Conservation (phyloP, 1,140 invertebrate species). For the Belonocnema kinseyi region DNA sequence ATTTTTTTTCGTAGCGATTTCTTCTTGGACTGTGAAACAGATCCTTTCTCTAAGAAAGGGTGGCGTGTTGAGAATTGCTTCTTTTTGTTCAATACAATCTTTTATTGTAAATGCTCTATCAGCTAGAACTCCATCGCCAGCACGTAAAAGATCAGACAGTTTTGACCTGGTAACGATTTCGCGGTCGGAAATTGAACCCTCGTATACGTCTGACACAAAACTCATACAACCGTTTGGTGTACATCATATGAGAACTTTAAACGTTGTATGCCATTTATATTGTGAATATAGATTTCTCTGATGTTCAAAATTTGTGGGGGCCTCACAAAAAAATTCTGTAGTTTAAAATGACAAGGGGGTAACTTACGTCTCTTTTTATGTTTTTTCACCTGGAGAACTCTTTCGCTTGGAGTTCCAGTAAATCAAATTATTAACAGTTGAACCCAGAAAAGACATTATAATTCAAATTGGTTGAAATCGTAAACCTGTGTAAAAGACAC, state of each 20-base stretch:
- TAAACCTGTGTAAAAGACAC: too few relatives aligned
- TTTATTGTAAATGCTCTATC: constrained; percentile 46
- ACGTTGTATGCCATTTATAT: too few relatives aligned
- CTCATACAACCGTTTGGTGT: too few relatives aligned
- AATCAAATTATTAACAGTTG: constrained; percentile 11
- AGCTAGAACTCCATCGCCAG: constrained; percentile 43
- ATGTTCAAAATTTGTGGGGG: constrained; percentile 48
- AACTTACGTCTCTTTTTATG: constrained; percentile 20
- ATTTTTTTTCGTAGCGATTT: too few relatives aligned
- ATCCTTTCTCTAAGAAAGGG: constrained; percentile 47
- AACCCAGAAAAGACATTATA: constrained; percentile 7
- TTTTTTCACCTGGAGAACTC: background rate
- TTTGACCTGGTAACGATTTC: too few relatives aligned
- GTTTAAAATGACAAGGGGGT: constrained; percentile 42
- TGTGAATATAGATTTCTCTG: constrained; percentile 54
- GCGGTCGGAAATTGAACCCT: too few relatives aligned
- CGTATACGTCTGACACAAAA: too few relatives aligned
- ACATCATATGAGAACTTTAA: too few relatives aligned
- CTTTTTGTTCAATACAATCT: constrained; percentile 46
- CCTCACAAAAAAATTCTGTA: constrained; percentile 47
- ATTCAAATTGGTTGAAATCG: background rate
- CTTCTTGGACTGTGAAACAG: constrained; percentile 42
- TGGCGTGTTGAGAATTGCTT: constrained; percentile 49
- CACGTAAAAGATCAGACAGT: too few relatives aligned
- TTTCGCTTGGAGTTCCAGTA: constrained; percentile 25